These are phyloP conservation scores for Pemphredon lugubris DNA, from an alignment of 2,888 invertebrate species.

Conservation along the genomic window DNA sequence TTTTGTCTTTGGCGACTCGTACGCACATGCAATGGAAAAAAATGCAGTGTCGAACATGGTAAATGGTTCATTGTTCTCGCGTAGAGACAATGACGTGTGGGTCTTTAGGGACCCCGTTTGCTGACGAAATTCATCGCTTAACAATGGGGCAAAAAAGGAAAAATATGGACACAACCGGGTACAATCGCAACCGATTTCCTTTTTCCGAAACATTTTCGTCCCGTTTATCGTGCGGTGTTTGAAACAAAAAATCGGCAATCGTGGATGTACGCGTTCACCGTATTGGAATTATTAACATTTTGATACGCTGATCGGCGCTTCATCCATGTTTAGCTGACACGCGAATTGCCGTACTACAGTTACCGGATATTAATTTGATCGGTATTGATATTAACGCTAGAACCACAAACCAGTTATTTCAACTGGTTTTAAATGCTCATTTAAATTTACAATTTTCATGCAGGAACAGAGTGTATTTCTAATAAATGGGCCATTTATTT, in stretches of 20 bases:
- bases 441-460: no score
- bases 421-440: no score
- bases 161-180: slow-evolving; percentile 11
- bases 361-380: no score
- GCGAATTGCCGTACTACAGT: no score
- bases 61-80: slow-evolving; percentile 67
- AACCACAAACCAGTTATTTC: no score
- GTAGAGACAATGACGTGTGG: slow-evolving; percentile 65
- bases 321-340: no score
- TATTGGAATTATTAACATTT: no score
- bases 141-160: slow-evolving; percentile 51
- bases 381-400: no score
- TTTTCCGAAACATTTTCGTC: slow-evolving; percentile 4
- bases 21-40: slow-evolving; percentile 37
- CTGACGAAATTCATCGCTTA: slow-evolving; percentile 54
- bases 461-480: no score
- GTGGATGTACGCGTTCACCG: no score
- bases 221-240: background rate
- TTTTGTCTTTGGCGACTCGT: slow-evolving; percentile 23
- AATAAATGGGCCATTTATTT: no score
- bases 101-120: slow-evolving; percentile 26
- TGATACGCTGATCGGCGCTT: no score
- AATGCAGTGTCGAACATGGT: slow-evolving; percentile 53
- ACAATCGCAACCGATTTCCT: slow-evolving; percentile 16
- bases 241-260: background rate